Percentiles rank a stretch among this genome's conserved stretches.
Evolutionary conservation across 1,140 invertebrate species (phyloP).

Genomic region (Apis laboriosa): DNA sequence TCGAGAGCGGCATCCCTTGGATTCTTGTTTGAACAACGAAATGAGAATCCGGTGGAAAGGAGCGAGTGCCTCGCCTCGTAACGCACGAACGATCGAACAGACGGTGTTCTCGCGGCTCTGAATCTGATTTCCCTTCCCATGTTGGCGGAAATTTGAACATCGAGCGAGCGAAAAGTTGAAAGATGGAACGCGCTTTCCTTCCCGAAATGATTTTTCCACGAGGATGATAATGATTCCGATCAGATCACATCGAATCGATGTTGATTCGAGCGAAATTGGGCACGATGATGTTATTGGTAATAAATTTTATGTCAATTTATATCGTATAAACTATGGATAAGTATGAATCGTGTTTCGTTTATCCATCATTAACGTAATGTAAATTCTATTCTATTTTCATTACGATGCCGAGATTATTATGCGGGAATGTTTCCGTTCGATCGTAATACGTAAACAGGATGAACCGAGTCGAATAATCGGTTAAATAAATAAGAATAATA

Average conservation of each 20-base stretch:
- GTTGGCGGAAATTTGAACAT: not conserved
- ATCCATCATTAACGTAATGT: not conserved
- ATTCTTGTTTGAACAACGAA: constrained; percentile 21
- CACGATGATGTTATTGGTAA: no score
- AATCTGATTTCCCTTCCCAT: not conserved
- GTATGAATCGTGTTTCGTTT: not conserved
- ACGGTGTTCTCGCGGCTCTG: not conserved
- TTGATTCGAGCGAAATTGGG: no score
- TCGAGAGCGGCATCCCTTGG: not conserved
- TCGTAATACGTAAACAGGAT: not conserved
- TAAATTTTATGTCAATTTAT: not conserved
- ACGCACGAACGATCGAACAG: not conserved
- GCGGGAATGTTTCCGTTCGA: not conserved
- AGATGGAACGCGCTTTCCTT: no score
- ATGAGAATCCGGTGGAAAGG: not conserved
- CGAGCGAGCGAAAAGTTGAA: not conserved
- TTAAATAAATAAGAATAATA: not conserved
- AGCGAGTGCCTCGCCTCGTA: not conserved
- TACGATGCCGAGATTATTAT: no score
- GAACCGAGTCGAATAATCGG: not conserved
- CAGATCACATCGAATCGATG: no score
- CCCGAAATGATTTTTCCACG: no score
- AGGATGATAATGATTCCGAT: no score
- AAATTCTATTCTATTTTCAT: not conserved
- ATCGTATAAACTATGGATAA: no score